Base-by-base conservation (phyloP, 2,113 vertebrate species). In the Lipophrys pholis region DNA sequence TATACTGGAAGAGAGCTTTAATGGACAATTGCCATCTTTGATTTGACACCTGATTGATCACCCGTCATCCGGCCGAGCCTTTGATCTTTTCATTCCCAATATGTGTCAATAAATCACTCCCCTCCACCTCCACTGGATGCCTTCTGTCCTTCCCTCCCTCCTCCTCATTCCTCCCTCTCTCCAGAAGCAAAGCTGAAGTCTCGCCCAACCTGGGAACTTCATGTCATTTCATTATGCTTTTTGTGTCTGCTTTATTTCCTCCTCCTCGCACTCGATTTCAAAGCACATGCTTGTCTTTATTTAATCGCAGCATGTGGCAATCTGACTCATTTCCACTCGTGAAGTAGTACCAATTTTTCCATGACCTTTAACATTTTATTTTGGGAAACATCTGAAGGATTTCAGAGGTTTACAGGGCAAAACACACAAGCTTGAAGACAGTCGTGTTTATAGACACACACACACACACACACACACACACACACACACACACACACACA, bases 11-110 rank as follows among this genome's bases (percentile, higher is more conserved):
- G 92, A 76, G 82, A 81, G 91, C 92, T 94, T 95, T 94, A 94
- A 94, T 97, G 96, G 95, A 94, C 94, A 94, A 89, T 95, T 95
- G 95, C 95, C 95, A 96, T 94, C 95, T 95, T 97, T 95, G 95
- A 96, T 97, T 98, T 97, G 96, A 98, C 92, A 94, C 91, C 92
- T 97, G 97, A 99, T 97, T 96, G 97, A 99, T 97, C 86, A 90
- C 91, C 95, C 87, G 94, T 97, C 97, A 96, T 94, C 91, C 85
- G 88, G 62, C 75, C 90, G 92, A 83, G 93, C 93, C 95, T 99
- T 99, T 98, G 96, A 99, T 97, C 96, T 98, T 96, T 97, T 98
- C 95, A 96, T 96, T 96, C 94, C 95, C 94, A 95, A 98, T 98
- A 96, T 97, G 95, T 96, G 96, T 97, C 96, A 95, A 97, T 97